Percentiles rank a stretch among this genome's conserved stretches.
Conservation (phyloP, 1,140 invertebrate species). For the Acromyrmex heyeri region DNA sequence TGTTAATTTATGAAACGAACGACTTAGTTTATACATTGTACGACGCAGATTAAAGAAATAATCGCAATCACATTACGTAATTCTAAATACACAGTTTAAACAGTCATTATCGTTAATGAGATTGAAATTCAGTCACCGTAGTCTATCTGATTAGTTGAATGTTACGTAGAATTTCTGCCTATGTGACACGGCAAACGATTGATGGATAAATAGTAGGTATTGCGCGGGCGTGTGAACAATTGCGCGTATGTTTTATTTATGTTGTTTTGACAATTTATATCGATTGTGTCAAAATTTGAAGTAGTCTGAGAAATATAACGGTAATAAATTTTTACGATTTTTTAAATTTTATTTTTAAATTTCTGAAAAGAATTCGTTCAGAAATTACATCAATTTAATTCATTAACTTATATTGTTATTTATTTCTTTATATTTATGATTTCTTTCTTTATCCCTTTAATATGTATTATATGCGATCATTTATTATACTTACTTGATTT, state of each 20-base stretch:
- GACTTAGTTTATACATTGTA: not conserved
- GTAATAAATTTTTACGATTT: slow-evolving; percentile 7
- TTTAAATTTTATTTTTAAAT: not conserved
- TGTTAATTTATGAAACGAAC: slow-evolving; percentile 22
- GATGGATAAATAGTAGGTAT: slow-evolving; percentile 9
- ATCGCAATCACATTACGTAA: slow-evolving; percentile 10
- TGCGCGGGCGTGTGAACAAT: not conserved
- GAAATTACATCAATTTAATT: not conserved
- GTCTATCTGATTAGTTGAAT: slow-evolving; percentile 24
- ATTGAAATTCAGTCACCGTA: too few species aligned
- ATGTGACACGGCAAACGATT: slow-evolving; percentile 7
- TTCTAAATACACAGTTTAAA: slow-evolving; percentile 35
- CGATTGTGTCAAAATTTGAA: not conserved
- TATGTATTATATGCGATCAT: not conserved
- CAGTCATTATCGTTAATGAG: slow-evolving; percentile 33
- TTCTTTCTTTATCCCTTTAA: too few species aligned
- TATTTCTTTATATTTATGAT: not conserved
- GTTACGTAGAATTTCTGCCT: not conserved
- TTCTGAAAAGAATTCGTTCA: not conserved
- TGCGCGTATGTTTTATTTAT: not conserved
- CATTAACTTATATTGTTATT: not conserved
- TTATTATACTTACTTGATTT: not conserved
- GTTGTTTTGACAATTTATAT: not conserved
- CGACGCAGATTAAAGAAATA: slow-evolving; percentile 29
- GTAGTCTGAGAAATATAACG: not conserved